Evolutionary conservation across 1,140 invertebrate species (phyloP), one percentile per base, ranked within the genome.

Genomic region (Eulimnadia texana): DNA sequence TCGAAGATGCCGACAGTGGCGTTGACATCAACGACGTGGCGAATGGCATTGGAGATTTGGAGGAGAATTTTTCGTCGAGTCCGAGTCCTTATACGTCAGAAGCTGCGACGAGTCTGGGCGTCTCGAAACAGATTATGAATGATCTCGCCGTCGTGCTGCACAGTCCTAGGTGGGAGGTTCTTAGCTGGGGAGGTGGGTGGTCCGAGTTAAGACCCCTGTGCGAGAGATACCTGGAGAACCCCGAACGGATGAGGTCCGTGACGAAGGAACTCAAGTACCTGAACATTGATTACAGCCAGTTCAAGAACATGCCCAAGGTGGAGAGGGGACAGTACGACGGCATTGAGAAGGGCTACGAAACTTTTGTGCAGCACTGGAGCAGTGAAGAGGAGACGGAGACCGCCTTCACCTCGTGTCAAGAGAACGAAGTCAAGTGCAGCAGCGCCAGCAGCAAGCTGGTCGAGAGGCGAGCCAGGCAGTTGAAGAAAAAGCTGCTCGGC

Each of bases 271-370:
- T 83, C 3, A 82, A 82, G 66, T 82, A 78, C 68, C 67, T 83
- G 0, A 80, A 83, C 61, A 80, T 83, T 56, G 81, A 83, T 69
- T 82, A 83, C 64, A 79, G 77, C 28, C 78, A 79, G 64, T 83
- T 82, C 65, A 77, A 78, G 63, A 74, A 79, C 68, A 77, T 76
- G 67, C 79, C 80, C 2, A 61, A 63, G 55, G 72, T 75, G 22
- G 75, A 77, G 49, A 60, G 66, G 20, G 64, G 65, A 27, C 65
- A 67, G 50, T 67, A 64, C 66, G 62, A 62, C 53, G 79, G 79
- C 0, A 81, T 81, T 33, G 79, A 82, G 63, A 79, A 79, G 59
- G 67, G 67, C 0, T 68, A 69, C 61, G 67, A 69, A 49, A 62
- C 65, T 66, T 16, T 67, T 65, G 57, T 60, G 22, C 66, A 56